Evolutionary conservation across 2,888 invertebrate species (phyloP).

Genomic region (Endomychus coccineus): DNA sequence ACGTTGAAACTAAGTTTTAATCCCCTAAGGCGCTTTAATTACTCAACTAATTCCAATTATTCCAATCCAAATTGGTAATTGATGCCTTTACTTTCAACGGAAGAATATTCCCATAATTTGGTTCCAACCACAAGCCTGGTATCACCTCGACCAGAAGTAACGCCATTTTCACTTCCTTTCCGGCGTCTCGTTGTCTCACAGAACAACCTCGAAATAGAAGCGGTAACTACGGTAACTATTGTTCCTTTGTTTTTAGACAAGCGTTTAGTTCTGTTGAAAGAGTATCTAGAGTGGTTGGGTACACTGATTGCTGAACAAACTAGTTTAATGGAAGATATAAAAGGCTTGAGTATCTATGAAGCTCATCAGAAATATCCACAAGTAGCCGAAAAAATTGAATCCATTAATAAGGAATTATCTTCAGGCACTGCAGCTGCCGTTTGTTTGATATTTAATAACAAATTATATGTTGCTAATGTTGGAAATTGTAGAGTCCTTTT

Average conservation of each 20-base stretch:
- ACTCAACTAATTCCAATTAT: too few relatives aligned
- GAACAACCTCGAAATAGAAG: too few relatives aligned
- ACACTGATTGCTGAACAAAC: conserved; percentile 74
- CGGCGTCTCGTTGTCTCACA: too few relatives aligned
- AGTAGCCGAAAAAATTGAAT: conserved; percentile 59
- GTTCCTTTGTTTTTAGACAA: conserved; percentile 62
- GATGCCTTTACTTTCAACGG: too few relatives aligned
- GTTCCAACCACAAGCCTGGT: too few relatives aligned
- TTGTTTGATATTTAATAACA: conserved; percentile 67
- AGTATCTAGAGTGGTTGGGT: conserved; percentile 77
- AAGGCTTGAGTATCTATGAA: conserved; percentile 61
- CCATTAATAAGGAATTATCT: conserved; percentile 68
- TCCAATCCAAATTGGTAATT: too few relatives aligned
- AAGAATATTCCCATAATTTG: too few relatives aligned
- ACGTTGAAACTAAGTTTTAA: too few relatives aligned
- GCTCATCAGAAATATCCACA: conserved; percentile 48
- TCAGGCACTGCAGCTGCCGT: conserved; percentile 80
- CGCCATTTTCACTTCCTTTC: too few relatives aligned
- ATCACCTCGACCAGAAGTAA: too few relatives aligned
- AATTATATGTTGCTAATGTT: conserved; percentile 81
- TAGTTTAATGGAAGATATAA: conserved; percentile 67
- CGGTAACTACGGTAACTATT: too few relatives aligned
- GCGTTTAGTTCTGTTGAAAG: conserved; percentile 81
- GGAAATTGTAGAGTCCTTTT: conserved; percentile 67
- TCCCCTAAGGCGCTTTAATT: too few relatives aligned